Percentiles rank a stretch among this genome's conserved stretches.
phyloP scores from a whole-genome alignment of 2,797 vertebrate species.

The Gephyroberyx darwinii region DNA sequence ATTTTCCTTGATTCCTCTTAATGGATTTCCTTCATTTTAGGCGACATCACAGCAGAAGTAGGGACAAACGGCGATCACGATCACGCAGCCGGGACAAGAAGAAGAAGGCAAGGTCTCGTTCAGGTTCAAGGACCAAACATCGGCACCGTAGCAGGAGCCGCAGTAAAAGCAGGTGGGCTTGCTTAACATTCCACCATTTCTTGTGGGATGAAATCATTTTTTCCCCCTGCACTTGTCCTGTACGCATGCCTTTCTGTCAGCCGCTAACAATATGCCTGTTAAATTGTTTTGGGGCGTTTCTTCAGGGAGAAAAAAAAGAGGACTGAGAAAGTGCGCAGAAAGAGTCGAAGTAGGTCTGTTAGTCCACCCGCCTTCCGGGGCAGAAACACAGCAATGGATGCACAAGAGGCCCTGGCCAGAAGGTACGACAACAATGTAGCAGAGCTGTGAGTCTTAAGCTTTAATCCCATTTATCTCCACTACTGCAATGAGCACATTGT shows the following conservation, averaged over 20 bases:
- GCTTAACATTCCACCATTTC: not conserved
- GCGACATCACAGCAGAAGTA: constrained; percentile 92
- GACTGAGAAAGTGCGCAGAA: constrained; percentile 89
- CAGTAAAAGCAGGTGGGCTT: constrained; percentile 89
- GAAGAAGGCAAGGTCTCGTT: constrained; percentile 88
- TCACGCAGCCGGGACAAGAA: constrained; percentile 86
- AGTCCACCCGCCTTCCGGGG: constrained; percentile 92
- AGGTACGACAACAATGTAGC: constrained; percentile 78
- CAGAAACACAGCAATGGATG: constrained; percentile 98
- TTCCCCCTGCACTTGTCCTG: not conserved
- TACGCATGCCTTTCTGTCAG: not conserved
- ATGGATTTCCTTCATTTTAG: constrained; percentile 74
- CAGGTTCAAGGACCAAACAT: constrained; percentile 91
- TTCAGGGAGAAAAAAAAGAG: constrained; percentile 93
- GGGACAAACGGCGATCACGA: constrained; percentile 89
- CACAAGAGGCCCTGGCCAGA: constrained; percentile 95
- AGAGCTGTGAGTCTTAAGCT: constrained; percentile 4
- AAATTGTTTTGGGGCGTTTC: constrained; percentile 17
- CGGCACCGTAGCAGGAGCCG: constrained; percentile 90
- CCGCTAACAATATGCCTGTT: constrained; percentile 10
- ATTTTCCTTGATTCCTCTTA: constrained; percentile 10
- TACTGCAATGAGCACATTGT: not conserved
- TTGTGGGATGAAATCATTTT: not conserved
- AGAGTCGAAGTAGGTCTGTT: constrained; percentile 88
- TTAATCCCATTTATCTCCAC: constrained; percentile 11